Evolutionary conservation across 2,113 vertebrate species (phyloP).

Genomic region (Otis tarda): DNA sequence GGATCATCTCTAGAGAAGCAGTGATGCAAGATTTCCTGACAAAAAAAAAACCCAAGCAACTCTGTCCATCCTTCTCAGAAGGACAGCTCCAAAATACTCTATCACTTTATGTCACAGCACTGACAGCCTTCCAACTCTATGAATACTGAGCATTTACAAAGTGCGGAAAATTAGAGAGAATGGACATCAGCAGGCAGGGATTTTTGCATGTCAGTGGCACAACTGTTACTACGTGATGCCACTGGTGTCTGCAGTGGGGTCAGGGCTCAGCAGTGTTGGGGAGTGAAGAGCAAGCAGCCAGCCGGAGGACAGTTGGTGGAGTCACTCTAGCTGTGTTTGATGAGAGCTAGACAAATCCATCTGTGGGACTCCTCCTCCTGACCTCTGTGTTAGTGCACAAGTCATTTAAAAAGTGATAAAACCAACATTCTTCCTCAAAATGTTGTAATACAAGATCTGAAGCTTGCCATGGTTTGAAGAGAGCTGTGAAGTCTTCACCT

Average conservation of each 20-base stretch:
- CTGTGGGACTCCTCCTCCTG: background rate
- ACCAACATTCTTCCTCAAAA: background rate
- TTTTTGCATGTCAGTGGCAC: background rate
- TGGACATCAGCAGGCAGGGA: background rate
- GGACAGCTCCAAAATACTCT: background rate
- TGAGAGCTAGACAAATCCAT: background rate
- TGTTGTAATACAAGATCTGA: background rate
- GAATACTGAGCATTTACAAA: background rate
- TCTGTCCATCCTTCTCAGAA: background rate
- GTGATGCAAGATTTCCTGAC: background rate
- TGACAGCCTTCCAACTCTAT: background rate
- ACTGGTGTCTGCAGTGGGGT: background rate
- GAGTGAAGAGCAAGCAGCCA: background rate
- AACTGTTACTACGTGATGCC: background rate
- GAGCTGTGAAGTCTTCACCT: background rate
- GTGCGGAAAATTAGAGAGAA: background rate
- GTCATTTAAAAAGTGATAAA: background rate
- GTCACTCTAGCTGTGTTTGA: background rate
- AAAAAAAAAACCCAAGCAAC: background rate
- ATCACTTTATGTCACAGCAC: background rate
- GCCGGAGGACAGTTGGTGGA: accelerated
- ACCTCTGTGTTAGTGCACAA: background rate
- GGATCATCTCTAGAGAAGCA: background rate
- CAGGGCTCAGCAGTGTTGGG: background rate
- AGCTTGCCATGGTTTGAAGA: background rate